These are phyloP conservation scores for Euphysa ruthae DNA, from an alignment of 30 jellyfish, hydroid and myxozoan genomes.

Conservation along the genomic window DNA sequence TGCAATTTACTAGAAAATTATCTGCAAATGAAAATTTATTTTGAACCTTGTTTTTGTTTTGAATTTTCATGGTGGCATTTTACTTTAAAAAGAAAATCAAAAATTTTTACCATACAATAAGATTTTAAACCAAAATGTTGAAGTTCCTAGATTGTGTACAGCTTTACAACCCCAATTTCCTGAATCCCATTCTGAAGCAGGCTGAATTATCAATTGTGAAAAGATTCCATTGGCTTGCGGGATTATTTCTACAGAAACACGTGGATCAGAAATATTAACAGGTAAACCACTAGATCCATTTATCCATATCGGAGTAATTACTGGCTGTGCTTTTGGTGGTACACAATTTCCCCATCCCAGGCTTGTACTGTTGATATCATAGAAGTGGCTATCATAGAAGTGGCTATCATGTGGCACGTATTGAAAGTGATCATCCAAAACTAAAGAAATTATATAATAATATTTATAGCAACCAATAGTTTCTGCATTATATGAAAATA, in stretches of 20 bases:
- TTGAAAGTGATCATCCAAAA: conserved; percentile 8
- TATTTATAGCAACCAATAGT: too few relatives aligned
- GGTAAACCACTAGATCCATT: conserved; percentile 33
- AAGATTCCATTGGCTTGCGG: not conserved
- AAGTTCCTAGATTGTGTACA: not conserved
- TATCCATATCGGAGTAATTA: not conserved
- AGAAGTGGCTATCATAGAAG: conserved; percentile 20
- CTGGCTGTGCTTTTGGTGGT: conserved; percentile 17
- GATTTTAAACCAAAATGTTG: conserved; percentile 5
- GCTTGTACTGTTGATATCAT: conserved; percentile 24
- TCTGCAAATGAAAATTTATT: too few relatives aligned
- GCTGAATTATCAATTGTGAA: conserved; percentile 13
- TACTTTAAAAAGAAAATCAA: too few relatives aligned
- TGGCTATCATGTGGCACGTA: conserved; percentile 21
- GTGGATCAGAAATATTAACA: conserved; percentile 13
- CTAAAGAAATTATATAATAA: conserved; percentile 1
- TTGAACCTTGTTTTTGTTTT: too few relatives aligned
- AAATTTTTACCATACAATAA: conserved; percentile 19
- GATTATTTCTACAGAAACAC: not conserved
- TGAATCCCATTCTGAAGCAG: conserved; percentile 17
- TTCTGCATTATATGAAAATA: too few relatives aligned
- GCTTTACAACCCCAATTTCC: conserved; percentile 33
- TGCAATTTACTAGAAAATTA: too few relatives aligned
- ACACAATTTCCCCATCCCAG: conserved; percentile 32
- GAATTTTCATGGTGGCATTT: too few relatives aligned